Base-by-base conservation (phyloP, 2,888 invertebrate genomes). In the Cephus nigrinus region DNA sequence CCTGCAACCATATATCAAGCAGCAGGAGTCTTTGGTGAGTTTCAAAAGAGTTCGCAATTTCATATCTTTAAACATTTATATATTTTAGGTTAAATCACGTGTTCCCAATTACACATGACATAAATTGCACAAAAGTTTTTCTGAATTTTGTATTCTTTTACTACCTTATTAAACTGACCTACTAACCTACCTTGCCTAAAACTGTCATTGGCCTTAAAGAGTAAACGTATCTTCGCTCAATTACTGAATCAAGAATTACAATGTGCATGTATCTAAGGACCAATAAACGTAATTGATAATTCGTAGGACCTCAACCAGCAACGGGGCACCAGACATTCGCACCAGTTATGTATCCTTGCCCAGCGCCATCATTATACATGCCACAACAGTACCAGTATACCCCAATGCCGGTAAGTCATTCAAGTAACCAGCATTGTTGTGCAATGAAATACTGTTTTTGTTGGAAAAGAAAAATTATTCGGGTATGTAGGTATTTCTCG, bases 301-400 rank as follows among this genome's bases (percentile, higher is more conserved):
- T 55, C 23, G 55, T 55, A 91, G 91, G 91, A 33, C 90, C 91
- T 76, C 91, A 91, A 88, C 89, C 90, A n/a, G 86, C 90, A 40
- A 84, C 91, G 73, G 88, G 90, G 78, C 91, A 91, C 84, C 91
- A 91, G 83, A 88, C 90, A n/a, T 91, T 89, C 75, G 88, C 91
- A 31, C 91, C 91, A 74, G 83, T 92, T 82, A 90, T 92, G 88
- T 92, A 92, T 80, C 91, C 91, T 15, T 91, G 91, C 79, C 90
- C 91, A 68, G 89, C 91, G 40, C 92, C 91, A 68, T 91, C 92
- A 75, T 82, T 92, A 73, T 92, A 91, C 79, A 88, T 92, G 90
- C 91, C 92, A 73, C 92, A 91, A 82, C 92, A 92, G 80, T 92
- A 91, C 86, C 92, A 87, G 81, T 92, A 92, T 86, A 88, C 92